phyloP scores from a whole-genome alignment of 1,140 invertebrate species.

The Cydia fagiglandana region DNA sequence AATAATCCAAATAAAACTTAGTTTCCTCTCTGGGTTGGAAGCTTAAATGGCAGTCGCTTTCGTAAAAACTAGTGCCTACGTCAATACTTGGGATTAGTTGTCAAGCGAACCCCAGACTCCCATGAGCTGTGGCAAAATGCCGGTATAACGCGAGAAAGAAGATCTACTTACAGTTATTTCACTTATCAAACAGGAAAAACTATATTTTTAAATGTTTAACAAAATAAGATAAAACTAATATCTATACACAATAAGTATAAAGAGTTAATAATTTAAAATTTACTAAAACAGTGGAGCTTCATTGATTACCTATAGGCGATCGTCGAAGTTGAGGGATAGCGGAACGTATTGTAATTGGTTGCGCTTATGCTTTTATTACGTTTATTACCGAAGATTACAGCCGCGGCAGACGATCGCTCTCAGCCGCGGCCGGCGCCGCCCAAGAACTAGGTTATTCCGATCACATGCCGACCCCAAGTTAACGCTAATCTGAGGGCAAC shows the following conservation, averaged over 20 bases:
- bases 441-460: not conserved
- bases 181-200: not conserved
- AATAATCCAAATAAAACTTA: too few relatives aligned
- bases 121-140: too few relatives aligned
- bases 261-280: not conserved
- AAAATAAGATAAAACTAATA: too few relatives aligned
- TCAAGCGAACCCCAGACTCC: too few relatives aligned
- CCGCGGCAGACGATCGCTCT: constrained; percentile 31
- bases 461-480: not conserved
- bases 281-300: constrained; percentile 17
- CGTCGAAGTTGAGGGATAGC: constrained; percentile 35
- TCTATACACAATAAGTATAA: too few relatives aligned
- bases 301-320: constrained; percentile 25
- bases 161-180: not conserved
- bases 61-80: too few relatives aligned
- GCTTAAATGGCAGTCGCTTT: too few relatives aligned
- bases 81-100: too few relatives aligned
- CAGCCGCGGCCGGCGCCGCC: not conserved
- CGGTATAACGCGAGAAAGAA: too few relatives aligned
- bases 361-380: constrained; percentile 40
- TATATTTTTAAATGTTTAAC: not conserved
- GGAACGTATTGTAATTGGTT: constrained; percentile 39
- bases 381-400: constrained; percentile 53
- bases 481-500: not conserved
- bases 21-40: too few relatives aligned